phyloP scores from a whole-genome alignment of 2,113 vertebrate species.

The Martes martes region DNA sequence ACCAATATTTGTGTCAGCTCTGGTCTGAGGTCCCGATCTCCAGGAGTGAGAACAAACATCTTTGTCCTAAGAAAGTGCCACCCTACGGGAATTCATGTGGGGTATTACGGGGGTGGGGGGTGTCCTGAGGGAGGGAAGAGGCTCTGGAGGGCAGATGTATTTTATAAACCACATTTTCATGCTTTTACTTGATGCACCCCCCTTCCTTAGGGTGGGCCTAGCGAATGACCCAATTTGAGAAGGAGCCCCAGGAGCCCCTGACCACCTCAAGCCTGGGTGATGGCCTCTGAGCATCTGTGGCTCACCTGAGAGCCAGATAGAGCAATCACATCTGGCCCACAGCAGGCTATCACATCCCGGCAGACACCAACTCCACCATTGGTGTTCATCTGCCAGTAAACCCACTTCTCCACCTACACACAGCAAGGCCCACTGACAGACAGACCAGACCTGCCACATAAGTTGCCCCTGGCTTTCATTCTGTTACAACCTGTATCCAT shows the following conservation, averaged over 20 bases:
- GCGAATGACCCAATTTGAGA: too few relatives aligned
- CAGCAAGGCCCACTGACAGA: accelerated
- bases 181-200: too few relatives aligned
- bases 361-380: not conserved
- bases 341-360: too few relatives aligned
- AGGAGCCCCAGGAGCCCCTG: not conserved
- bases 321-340: too few relatives aligned
- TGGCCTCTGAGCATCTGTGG: not conserved
- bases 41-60: too few relatives aligned
- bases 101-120: not conserved
- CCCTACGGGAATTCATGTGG: accelerated
- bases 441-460: accelerated
- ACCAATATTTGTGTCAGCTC: too few relatives aligned
- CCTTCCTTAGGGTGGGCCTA: too few relatives aligned
- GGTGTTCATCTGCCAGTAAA: accelerated
- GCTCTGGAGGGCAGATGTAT: not conserved
- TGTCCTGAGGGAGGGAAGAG: accelerated
- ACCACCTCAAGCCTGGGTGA: not conserved
- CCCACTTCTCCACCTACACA: accelerated
- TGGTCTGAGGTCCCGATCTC: too few relatives aligned
- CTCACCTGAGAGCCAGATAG: not conserved
- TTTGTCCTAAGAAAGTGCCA: too few relatives aligned
- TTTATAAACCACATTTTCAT: not conserved
- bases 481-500: accelerated
- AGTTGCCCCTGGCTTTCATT: not conserved